A percentile compares a stretch with the other conserved stretches of the same genome.
Evolutionary conservation across 2,888 invertebrate species (phyloP).

Genomic region (Pammene aurita): DNA sequence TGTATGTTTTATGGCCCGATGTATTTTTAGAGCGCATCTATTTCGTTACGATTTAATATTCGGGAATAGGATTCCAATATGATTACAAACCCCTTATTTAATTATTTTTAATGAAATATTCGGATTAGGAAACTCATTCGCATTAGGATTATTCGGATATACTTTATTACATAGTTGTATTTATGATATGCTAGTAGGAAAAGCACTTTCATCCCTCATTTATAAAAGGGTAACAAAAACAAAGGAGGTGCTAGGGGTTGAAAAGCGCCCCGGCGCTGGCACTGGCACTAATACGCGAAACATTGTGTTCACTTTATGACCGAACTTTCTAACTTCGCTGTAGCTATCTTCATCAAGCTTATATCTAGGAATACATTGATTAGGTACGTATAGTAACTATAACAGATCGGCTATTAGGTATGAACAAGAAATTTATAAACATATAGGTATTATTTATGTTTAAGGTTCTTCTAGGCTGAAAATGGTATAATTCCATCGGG

Average conservation of each 20-base stretch:
- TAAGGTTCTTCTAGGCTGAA: neutral
- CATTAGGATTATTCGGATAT: neutral
- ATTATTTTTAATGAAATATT: slow-evolving; percentile 28
- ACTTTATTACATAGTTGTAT: neutral
- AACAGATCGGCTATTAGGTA: no score
- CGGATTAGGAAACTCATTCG: neutral
- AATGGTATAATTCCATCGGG: neutral
- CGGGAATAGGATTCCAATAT: neutral
- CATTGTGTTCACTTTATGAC: slow-evolving; percentile 4
- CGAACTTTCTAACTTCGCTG: neutral
- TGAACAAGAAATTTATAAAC: no score
- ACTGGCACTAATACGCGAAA: slow-evolving; percentile 17
- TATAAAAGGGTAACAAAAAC: slow-evolving; percentile 31
- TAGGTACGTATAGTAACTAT: no score
- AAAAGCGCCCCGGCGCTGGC: slow-evolving; percentile 2
- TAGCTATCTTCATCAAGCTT: neutral
- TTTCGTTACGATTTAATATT: slow-evolving; percentile 5
- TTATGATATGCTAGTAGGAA: neutral
- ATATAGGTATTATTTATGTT: no score
- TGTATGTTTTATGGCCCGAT: slow-evolving; percentile 5
- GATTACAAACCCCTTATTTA: slow-evolving; percentile 10
- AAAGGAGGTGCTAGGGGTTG: slow-evolving; percentile 36
- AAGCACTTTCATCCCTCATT: neutral
- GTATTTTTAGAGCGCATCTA: slow-evolving; percentile 6
- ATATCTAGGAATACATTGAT: no score